Evolutionary conservation across 1,140 invertebrate species (phyloP).

Genomic region (Drosophila azteca): DNA sequence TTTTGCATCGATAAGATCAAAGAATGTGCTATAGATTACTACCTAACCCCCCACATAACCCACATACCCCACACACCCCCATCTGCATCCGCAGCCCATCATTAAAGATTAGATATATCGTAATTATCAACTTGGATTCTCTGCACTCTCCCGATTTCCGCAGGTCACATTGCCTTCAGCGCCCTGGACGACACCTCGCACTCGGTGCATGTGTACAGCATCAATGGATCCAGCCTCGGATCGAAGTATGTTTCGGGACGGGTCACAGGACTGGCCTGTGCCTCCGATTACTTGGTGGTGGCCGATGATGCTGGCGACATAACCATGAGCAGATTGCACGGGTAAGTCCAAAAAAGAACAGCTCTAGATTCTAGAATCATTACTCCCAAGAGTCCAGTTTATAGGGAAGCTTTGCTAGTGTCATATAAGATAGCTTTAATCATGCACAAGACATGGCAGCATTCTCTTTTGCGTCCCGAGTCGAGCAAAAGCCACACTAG

Average conservation of each 20-base stretch:
- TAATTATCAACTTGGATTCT: constrained; percentile 11
- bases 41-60: too few relatives aligned
- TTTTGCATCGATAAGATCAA: background rate
- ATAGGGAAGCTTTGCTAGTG: too few relatives aligned
- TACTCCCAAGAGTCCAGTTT: too few relatives aligned
- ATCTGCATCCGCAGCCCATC: too few relatives aligned
- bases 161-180: constrained; percentile 82
- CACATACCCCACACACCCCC: too few relatives aligned
- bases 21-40: background rate
- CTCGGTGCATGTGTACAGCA: constrained; percentile 86
- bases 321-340: constrained; percentile 84
- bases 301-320: constrained; percentile 86
- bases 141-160: constrained; percentile 3
- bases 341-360: constrained; percentile 60
- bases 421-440: too few relatives aligned
- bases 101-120: too few relatives aligned
- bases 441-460: too few relatives aligned
- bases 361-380: too few relatives aligned
- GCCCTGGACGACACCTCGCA: constrained; percentile 83
- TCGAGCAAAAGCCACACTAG: too few relatives aligned
- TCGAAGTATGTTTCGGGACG: constrained; percentile 84
- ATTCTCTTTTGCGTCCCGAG: too few relatives aligned
- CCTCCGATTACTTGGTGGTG: constrained; percentile 85
- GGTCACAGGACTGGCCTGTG: constrained; percentile 84
- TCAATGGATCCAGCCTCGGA: constrained; percentile 86